These are phyloP conservation scores for Caenorhabditis plicata DNA, from an alignment of 2,888 invertebrate genomes.

Conservation along the genomic window DNA sequence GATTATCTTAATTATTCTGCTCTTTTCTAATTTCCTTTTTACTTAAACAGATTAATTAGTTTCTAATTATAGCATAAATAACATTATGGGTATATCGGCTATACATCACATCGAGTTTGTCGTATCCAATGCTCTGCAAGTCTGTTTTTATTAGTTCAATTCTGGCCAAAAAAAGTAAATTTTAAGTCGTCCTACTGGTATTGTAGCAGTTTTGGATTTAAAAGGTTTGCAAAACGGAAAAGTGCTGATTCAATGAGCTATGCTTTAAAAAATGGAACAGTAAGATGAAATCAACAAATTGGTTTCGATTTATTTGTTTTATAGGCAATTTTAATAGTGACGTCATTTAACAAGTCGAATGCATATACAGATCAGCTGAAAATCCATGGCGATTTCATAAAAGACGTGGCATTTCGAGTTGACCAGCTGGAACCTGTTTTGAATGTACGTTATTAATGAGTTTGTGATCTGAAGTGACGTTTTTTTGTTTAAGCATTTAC, in stretches of 20 bases:
- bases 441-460: conserved; percentile 67
- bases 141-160: conserved; percentile 3
- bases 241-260: conserved; percentile 31
- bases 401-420: conserved; percentile 89
- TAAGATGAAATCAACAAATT: conserved; percentile 15
- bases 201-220: conserved; percentile 58
- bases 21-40: too few relatives aligned
- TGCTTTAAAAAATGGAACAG: conserved; percentile 54
- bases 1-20: too few relatives aligned
- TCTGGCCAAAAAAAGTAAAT: not conserved
- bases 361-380: conserved; percentile 78
- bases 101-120: conserved; percentile 55
- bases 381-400: conserved; percentile 91
- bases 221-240: conserved; percentile 46
- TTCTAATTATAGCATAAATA: too few relatives aligned
- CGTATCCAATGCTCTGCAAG: conserved; percentile 57
- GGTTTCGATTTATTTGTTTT: conserved; percentile 46
- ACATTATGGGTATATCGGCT: too few relatives aligned
- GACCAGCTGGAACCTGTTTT: conserved; percentile 86
- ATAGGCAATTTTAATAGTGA: conserved; percentile 86
- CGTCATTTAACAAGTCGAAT: conserved; percentile 76
- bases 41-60: too few relatives aligned
- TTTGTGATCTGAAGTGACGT: not conserved
- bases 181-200: conserved; percentile 61
- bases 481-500: conserved; percentile 15